A percentile compares a stretch with the other conserved stretches of the same genome.
Conservation (phyloP, 92 coral and sea anemone genomes). For the Epizoanthus fatuus region DNA sequence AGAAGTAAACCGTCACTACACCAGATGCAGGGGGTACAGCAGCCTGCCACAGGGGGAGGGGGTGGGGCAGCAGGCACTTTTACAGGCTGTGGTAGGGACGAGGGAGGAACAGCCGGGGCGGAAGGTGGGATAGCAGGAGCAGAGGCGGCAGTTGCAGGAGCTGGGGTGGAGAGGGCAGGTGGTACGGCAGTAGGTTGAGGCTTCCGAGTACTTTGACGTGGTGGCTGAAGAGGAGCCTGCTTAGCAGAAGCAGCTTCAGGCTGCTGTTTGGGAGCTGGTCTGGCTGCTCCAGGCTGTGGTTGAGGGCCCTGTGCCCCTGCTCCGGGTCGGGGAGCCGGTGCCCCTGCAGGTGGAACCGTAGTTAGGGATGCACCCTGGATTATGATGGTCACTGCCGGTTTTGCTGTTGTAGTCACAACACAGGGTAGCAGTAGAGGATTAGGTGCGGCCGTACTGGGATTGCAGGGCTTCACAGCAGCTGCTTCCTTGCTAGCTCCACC, state of each 20-base stretch:
- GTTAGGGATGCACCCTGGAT: constrained; percentile 37
- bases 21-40: too few relatives aligned
- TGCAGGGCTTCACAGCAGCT: neutral
- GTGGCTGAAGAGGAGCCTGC: neutral
- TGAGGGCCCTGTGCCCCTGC: neutral
- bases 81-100: neutral
- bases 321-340: neutral
- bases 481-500: neutral
- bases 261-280: too few relatives aligned
- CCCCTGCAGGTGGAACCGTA: neutral
- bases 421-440: constrained; percentile 15
- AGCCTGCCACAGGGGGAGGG: neutral
- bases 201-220: neutral
- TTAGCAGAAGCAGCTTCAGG: neutral
- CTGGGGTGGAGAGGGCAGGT: constrained; percentile 17
- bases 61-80: constrained; percentile 2
- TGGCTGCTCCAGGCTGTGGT: neutral
- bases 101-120: neutral
- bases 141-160: neutral
- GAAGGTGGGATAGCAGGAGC: neutral
- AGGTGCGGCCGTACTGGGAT: neutral
- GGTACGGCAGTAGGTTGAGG: constrained; percentile 25
- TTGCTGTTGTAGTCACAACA: constrained; percentile 18
- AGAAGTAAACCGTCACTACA: constrained; percentile 74
- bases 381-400: constrained; percentile 36